These are phyloP conservation scores for Drosophila meridionalis DNA, from an alignment of 2,888 invertebrate genomes.

Conservation along the genomic window DNA sequence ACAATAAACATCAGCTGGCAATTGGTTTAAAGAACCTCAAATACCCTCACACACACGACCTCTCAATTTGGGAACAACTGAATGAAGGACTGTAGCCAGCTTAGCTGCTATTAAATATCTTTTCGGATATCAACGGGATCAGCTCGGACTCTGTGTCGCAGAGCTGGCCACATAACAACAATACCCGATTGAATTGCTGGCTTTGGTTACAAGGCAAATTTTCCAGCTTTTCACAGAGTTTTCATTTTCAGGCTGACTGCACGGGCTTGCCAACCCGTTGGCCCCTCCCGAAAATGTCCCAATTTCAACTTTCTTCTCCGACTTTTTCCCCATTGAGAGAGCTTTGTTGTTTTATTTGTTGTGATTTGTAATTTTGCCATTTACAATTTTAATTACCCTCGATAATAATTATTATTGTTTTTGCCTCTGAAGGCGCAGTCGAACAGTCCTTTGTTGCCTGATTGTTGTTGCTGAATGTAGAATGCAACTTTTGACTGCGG, in stretches of 20 bases:
- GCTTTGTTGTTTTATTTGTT: conserved; percentile 18
- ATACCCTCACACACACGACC: conserved; percentile 9
- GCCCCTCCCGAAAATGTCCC: conserved; percentile 7
- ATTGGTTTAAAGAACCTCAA: not conserved
- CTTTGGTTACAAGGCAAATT: conserved; percentile 41
- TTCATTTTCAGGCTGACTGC: conserved; percentile 38
- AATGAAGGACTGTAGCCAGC: too few relatives aligned
- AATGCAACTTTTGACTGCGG: conserved; percentile 21
- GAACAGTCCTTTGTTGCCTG: conserved; percentile 16
- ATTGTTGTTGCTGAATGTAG: too few relatives aligned
- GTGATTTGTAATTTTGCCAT: conserved; percentile 35
- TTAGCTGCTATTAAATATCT: not conserved
- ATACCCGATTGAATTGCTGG: not conserved
- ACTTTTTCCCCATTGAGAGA: conserved; percentile 44
- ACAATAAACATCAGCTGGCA: conserved; percentile 14
- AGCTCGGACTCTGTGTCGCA: not conserved
- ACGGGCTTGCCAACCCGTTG: not conserved
- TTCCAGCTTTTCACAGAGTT: conserved; percentile 57
- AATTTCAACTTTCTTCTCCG: conserved; percentile 19
- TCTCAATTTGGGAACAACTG: not conserved
- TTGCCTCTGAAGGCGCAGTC: conserved; percentile 15
- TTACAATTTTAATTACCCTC: conserved; percentile 62
- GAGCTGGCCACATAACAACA: not conserved
- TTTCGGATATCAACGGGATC: not conserved
- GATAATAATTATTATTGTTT: conserved; percentile 25